These are phyloP conservation scores for Pseudomyrmex flavicornis DNA, from an alignment of 1,140 invertebrate species.

Conservation along the genomic window DNA sequence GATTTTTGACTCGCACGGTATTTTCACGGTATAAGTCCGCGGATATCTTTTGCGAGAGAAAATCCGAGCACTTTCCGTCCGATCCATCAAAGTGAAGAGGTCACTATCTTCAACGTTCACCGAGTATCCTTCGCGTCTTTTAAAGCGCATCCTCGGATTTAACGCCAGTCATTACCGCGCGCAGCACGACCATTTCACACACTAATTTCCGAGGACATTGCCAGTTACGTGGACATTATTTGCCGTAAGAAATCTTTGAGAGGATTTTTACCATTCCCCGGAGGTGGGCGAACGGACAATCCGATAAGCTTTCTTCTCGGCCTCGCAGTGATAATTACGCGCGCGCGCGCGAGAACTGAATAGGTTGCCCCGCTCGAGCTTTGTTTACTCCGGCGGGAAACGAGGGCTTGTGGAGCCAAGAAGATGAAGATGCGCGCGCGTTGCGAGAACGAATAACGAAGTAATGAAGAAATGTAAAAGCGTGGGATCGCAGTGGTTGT, in stretches of 20 bases:
- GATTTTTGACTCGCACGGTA: background rate
- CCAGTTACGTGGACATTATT: constrained; percentile 9
- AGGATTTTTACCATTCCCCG: constrained; percentile 50
- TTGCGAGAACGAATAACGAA: background rate
- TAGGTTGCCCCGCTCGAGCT: constrained; percentile 15
- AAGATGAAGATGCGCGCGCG: constrained; percentile 3
- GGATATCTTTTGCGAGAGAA: background rate
- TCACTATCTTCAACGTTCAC: constrained; percentile 1
- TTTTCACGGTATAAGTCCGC: background rate
- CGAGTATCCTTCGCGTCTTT: background rate
- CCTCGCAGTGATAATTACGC: constrained; percentile 60
- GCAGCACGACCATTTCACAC: constrained; percentile 9
- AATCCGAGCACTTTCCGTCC: background rate
- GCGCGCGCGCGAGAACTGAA: background rate
- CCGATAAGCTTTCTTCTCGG: constrained; percentile 55
- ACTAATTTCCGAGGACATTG: constrained; percentile 41
- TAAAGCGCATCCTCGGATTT: constrained; percentile 38
- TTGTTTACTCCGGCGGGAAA: constrained; percentile 58
- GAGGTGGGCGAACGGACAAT: constrained; percentile 27
- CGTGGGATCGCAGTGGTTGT: constrained; percentile 30
- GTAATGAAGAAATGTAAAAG: background rate
- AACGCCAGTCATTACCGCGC: constrained; percentile 36
- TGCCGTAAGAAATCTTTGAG: constrained; percentile 44
- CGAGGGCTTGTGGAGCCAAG: constrained; percentile 9
- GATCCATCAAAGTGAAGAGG: constrained; percentile 22